phyloP scores from a whole-genome alignment of 2,797 vertebrate genomes.

The Trematocara caparti region DNA sequence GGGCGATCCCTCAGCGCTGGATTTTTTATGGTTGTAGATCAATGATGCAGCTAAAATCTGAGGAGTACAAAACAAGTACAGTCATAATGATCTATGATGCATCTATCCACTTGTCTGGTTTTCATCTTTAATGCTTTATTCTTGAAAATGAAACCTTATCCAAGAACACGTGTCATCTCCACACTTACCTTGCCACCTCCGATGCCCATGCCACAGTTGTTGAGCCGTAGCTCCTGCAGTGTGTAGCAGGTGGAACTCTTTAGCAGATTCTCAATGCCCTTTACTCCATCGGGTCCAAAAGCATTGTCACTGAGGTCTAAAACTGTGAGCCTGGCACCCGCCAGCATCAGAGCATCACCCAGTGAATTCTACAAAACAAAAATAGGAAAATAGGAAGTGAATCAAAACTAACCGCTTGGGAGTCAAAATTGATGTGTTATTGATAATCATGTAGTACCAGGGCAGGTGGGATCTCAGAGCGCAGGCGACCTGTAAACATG shows the following conservation, averaged over 20 bases:
- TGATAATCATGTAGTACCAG: constrained; percentile 75
- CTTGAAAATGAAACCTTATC: neutral
- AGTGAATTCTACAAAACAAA: constrained; percentile 80
- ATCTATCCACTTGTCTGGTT: neutral
- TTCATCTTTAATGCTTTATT: neutral
- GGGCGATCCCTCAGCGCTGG: constrained; percentile 78
- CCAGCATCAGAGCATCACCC: constrained; percentile 87
- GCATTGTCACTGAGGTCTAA: constrained; percentile 97
- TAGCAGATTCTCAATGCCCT: constrained; percentile 88
- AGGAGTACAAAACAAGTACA: neutral
- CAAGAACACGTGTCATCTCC: neutral
- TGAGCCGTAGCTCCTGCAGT: constrained; percentile 88
- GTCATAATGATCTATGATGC: neutral
- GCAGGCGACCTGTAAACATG: constrained; percentile 96
- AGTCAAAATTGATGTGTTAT: neutral
- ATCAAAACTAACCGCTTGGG: neutral
- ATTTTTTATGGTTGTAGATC: constrained; percentile 84
- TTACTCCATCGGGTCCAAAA: constrained; percentile 94
- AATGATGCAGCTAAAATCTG: constrained; percentile 92
- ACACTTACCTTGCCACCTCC: constrained; percentile 90
- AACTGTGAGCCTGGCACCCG: constrained; percentile 87
- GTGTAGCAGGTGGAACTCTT: constrained; percentile 88
- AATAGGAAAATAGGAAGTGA: neutral
- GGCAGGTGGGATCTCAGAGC: constrained; percentile 92
- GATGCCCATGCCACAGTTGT: constrained; percentile 99